Evolutionary conservation across 2,888 invertebrate genomes (phyloP).

Genomic region (Watsonalla cultraria): DNA sequence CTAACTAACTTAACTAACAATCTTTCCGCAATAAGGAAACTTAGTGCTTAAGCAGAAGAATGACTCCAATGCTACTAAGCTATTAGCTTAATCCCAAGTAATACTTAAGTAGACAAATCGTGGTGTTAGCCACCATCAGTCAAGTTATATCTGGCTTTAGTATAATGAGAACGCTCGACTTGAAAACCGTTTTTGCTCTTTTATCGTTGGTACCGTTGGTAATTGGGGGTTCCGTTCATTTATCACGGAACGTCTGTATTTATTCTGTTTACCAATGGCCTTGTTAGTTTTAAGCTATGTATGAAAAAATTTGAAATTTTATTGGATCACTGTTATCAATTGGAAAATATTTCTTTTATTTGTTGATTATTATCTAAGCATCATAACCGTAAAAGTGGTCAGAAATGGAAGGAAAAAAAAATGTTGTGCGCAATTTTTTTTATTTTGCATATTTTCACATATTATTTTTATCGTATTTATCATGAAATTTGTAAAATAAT

Average conservation of each 20-base stretch:
- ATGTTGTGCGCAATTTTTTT: too few species aligned
- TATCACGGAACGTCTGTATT: conserved; percentile 1
- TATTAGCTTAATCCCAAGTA: conserved; percentile 31
- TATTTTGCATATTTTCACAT: too few species aligned
- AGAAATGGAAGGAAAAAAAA: too few species aligned
- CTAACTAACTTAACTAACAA: too few species aligned
- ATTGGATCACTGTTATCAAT: too few species aligned
- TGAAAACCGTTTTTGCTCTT: conserved; percentile 30
- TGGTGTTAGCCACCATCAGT: conserved; percentile 28
- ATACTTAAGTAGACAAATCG: conserved; percentile 33
- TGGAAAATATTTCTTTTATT: too few species aligned
- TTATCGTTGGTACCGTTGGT: conserved; percentile 15
- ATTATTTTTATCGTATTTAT: too few species aligned
- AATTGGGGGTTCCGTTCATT: conserved; percentile 1
- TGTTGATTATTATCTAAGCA: too few species aligned
- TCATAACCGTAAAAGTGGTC: too few species aligned
- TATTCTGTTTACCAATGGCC: not conserved
- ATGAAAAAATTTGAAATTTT: too few species aligned
- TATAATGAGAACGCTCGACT: conserved; percentile 29
- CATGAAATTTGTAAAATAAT: too few species aligned
- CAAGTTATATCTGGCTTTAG: conserved; percentile 42
- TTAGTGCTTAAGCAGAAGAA: conserved; percentile 12
- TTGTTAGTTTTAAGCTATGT: not conserved
- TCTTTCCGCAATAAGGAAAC: not conserved
- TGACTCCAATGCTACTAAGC: conserved; percentile 27